Base-by-base conservation (phyloP, 1,140 invertebrate genomes). In the Rhizoglyphus robini region DNA sequence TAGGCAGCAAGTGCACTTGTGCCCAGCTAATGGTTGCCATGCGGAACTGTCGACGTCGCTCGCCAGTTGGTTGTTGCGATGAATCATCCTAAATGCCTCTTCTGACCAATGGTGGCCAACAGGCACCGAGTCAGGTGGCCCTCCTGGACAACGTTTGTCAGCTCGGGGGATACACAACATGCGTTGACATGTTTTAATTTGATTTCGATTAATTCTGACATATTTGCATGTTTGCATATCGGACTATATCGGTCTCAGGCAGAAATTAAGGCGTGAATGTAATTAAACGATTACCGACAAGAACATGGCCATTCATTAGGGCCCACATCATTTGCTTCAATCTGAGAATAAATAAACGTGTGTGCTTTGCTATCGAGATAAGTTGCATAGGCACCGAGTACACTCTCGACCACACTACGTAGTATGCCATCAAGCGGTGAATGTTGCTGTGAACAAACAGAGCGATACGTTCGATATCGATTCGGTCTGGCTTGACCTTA, bases 171-270 rank as follows among this genome's bases (percentile, higher is more conserved):
- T n/a, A 5, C 31, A 25, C 15, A 5, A 8, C 8, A 11, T 8
- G 51, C 51, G 31, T 25, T 25, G 51, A 54, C 51, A 54, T 54
- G 51, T 54, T 8, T 54, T 54, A 5, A 54, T 54, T 54, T 20
- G 51, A 54, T 54, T 8, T 54, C 51, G 31, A 54, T 54, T 54
- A 54, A 54, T 54, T 54, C 8, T 27, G 51, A 54, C 8, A 32
- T 23, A 54, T 54, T 54, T 54, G 20, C 51, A 54, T 54, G 20
- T 15, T 15, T 15, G 41, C 41, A n/a, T n/a, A n/a, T n/a, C n/a
- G n/a, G 23, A 27, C 23, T 5, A 11, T 20, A 23, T 25, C 51
- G n/a, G n/a, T n/a, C n/a, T n/a, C n/a, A n/a, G n/a, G n/a, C n/a
- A 54, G 51, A 5, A 54, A 25, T 54, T 11, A 20, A 54, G 8